Conservation (phyloP, 2,888 invertebrate species). For the Sminthurides aquaticus region DNA sequence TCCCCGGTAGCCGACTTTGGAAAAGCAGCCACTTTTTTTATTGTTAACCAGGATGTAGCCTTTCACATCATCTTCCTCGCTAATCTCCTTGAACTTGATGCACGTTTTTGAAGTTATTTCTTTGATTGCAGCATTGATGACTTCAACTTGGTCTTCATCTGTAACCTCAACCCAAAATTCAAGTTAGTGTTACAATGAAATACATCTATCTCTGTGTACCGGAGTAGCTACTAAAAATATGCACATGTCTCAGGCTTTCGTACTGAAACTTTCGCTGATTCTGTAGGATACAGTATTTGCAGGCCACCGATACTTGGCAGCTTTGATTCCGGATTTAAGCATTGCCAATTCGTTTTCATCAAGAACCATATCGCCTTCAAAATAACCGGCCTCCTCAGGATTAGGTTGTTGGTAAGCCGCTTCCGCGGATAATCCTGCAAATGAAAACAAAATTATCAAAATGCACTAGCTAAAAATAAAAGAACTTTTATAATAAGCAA, state of each 20-base stretch:
- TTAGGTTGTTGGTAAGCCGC: no score
- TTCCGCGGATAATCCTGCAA: no score
- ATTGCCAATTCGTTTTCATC: not conserved
- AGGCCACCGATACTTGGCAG: constrained; percentile 8
- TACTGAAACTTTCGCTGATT: not conserved
- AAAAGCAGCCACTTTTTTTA: not conserved
- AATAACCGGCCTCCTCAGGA: no score
- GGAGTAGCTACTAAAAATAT: no score
- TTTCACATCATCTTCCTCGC: not conserved
- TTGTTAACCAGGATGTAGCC: not conserved
- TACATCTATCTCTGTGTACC: no score
- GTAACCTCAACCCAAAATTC: no score
- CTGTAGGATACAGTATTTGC: not conserved
- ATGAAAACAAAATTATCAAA: no score
- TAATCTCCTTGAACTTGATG: not conserved
- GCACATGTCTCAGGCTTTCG: no score
- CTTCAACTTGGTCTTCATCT: no score
- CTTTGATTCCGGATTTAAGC: not conserved
- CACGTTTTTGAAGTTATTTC: not conserved
- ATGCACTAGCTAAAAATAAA: no score
- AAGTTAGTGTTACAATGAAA: no score
- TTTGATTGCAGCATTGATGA: not conserved
- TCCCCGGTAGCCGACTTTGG: not conserved
- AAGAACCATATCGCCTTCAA: constrained; percentile 10
- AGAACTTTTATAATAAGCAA: no score